Percentiles rank a stretch among this genome's conserved stretches.
Conservation (phyloP, 2,888 invertebrate species). For the Galerucella calmariensis region DNA sequence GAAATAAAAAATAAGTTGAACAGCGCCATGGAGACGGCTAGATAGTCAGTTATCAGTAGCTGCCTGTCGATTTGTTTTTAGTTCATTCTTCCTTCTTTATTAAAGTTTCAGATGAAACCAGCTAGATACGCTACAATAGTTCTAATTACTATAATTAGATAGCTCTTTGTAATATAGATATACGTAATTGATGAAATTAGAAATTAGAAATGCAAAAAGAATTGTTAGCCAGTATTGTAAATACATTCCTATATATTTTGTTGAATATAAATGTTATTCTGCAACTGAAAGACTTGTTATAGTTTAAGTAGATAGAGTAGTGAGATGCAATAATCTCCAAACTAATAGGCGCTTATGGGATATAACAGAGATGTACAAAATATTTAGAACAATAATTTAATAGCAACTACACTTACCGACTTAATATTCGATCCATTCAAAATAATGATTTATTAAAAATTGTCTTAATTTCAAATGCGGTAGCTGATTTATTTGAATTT, state of each 20-base stretch:
- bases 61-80: slow-evolving; percentile 3
- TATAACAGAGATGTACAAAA: too few relatives aligned
- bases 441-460: too few relatives aligned
- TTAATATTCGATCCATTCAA: too few relatives aligned
- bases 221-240: neutral
- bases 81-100: slow-evolving; percentile 18
- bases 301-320: too few relatives aligned
- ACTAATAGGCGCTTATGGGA: too few relatives aligned
- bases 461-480: too few relatives aligned
- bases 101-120: slow-evolving; percentile 6
- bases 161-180: neutral
- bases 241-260: neutral
- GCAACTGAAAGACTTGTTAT: too few relatives aligned
- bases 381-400: too few relatives aligned
- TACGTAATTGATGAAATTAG: neutral
- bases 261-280: too few relatives aligned
- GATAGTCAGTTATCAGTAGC: slow-evolving; percentile 13
- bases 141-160: slow-evolving; percentile 16
- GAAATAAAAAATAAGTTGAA: slow-evolving; percentile 5
- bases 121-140: slow-evolving; percentile 10
- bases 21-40: slow-evolving; percentile 24
- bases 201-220: slow-evolving; percentile 2
- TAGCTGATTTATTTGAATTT: too few relatives aligned
- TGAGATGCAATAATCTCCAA: too few relatives aligned
- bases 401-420: too few relatives aligned